Base-by-base conservation (phyloP, 2,113 vertebrate species). In the Mus spicilegus region DNA sequence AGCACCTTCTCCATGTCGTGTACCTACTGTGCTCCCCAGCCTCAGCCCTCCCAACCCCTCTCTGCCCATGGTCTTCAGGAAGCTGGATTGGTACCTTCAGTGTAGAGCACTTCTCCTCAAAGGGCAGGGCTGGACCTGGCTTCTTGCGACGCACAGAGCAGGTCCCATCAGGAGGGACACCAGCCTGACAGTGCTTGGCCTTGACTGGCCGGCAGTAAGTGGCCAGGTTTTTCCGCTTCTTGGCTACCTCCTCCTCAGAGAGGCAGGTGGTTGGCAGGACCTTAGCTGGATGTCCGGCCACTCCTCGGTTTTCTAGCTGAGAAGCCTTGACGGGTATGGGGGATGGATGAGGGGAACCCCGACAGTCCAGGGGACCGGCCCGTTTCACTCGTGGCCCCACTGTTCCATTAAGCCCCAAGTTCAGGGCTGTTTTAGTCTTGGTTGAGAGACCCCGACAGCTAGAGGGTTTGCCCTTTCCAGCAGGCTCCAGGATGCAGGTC, bases 91-190 rank as follows among this genome's bases (percentile, higher is more conserved):
- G 87, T 98, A 99, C 99, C 99, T 99, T 99, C 98, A 99, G 99
- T 96, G 98, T 97, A 91, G 98, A 99, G 98, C 99, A 98, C 98
- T 99, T 99, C 98, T 99, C 99, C 98, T 99, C 99, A 96, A 99
- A 98, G 92, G 89, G 98, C 98, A 93, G 98, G 96, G 84, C 98
- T 33, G 98, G 99, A 84, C 96, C 98, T 46, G 92, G 98, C 97
- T 95, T 99, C 98, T 98, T 99, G 98, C 98, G 98, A 81, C 98
- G 97, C 84, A 98, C 19, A n/a, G 98, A 94, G 85, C 97, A 95
- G 39, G 96, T 96, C 26, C 69, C 39, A 30, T 98, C 97, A 5
- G 97, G 75, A 39, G 97, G 89, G 39, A 90, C 46, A 12, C 89
- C 70, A 0, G 97, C 51, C 58, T 95, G 97, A 78, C 98, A 95